Evolutionary conservation across 2,888 invertebrate genomes (phyloP), one percentile per base, ranked within the genome.

Genomic region (Trisateles emortualis): DNA sequence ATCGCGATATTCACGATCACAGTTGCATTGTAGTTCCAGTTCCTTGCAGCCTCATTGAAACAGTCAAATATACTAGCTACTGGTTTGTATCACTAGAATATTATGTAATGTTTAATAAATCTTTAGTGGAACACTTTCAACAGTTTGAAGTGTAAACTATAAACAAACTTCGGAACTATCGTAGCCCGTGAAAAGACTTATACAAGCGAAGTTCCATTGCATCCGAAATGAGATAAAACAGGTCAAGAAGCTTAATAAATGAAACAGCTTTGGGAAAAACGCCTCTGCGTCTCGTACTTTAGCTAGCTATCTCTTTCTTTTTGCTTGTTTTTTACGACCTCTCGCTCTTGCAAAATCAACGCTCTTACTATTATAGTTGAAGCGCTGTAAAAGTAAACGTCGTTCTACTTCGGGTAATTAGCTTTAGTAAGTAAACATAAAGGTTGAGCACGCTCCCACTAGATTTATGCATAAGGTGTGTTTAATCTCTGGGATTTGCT

Each of bases 161-260:
- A 71, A 73, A 74, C 68, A 70, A 73, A 71, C 60, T 61, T 51
- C 36, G 38, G 8, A 64, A 72, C 68, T 71, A 72, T 67, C 63
- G 42, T 67, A 49, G 69, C 72, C 74, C 64, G 51, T 52, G 53
- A 77, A 76, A 78, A 82, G 84, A 83, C 81, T 84, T 79, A 72
- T 76, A 76, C 74, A 78, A 77, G 79, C 74, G 67, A 70, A 74
- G 70, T 74, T 74, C 64, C 68, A 67, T 71, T 74, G 79, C 80
- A 72, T 72, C 76, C 71, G 68, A 81, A 83, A 81, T 81, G 81
- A 85, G 86, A 87, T 87, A 85, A 86, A 87, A 86, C 84, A 83
- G 83, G 83, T 82, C 82, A 83, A 81, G 83, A 79, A 86, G 78
- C 86, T 85, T 83, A 84, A 85, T 85, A 81, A 86, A 82, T 80